Evolutionary conservation across 2,888 invertebrate species (phyloP), one percentile per base, ranked within the genome.

Genomic region (Drosophila barbarae): DNA sequence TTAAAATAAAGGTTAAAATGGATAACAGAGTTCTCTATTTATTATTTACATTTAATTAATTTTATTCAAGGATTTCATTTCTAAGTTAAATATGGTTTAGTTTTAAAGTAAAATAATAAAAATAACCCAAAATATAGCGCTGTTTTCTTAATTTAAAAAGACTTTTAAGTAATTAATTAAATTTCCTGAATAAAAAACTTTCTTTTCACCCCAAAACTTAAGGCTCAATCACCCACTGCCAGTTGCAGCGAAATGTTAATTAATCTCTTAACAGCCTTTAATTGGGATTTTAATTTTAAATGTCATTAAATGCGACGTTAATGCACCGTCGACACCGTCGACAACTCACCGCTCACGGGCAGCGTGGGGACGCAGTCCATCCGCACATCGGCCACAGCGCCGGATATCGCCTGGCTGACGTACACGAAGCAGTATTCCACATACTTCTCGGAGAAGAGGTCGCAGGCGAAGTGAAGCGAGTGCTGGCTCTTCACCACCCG

Each of bases 351-450:
- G 88, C 93, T 92, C 9, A 95, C 91, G 0, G 95, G 95, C 72
- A 95, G 90, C 0, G 96, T 96, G 0, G 96, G 96, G 28, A 96
- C 92, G 83, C 96, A 96, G 88, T 95, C 95, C 92, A 94, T 94
- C 71, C 95, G 91, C 13, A 96, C 95, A 86, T 96, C 95, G 4
- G 95, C 93, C 64, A 96, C 95, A 0, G 96, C 96, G 0, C 95
- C 95, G 0, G 94, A 95, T 73, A 95, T 93, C 0, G 95, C 95
- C 85, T 95, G 94, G 38, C 95, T 96, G 34, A 96, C 95, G 88
- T 96, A 96, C 58, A 95, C 94, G 90, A 96, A 96, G 90, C 96
- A 96, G 86, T 95, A 96, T 88, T 96, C 96, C 28, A 95, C 93
- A 86, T 93, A 96, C 51, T 93, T 91, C 89, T 96, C 96, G 51